These are phyloP conservation scores for Lophius americanus DNA, from an alignment of 2,797 vertebrate species.

Conservation along the genomic window DNA sequence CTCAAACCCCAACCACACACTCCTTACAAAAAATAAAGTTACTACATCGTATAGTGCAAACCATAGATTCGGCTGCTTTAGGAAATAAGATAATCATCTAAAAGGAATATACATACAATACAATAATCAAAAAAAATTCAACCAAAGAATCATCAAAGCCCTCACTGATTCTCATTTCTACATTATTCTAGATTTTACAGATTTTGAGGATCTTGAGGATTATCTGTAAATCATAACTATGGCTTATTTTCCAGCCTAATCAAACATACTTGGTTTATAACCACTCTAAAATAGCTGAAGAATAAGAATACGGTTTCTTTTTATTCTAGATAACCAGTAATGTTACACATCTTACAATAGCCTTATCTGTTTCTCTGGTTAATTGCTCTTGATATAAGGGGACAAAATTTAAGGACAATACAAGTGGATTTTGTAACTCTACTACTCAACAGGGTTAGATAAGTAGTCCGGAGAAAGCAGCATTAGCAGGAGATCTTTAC, in stretches of 20 bases:
- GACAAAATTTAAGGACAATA: conserved; percentile 64
- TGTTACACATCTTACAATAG: conserved; percentile 59
- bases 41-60: conserved; percentile 70
- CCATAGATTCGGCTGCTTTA: conserved; percentile 68
- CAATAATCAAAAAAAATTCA: conserved; percentile 43
- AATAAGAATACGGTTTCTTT: conserved; percentile 53
- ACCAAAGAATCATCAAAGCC: conserved; percentile 56
- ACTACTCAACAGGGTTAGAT: conserved; percentile 61
- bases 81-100: conserved; percentile 57
- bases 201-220: conserved; percentile 57
- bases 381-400: conserved; percentile 68
- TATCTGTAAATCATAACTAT: conserved; percentile 62
- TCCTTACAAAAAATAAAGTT: conserved; percentile 55
- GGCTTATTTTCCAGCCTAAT: conserved; percentile 53
- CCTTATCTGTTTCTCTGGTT: conserved; percentile 58
- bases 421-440: conserved; percentile 59
- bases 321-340: conserved; percentile 61
- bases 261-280: conserved; percentile 54
- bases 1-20: conserved; percentile 48
- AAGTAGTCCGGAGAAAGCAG: conserved; percentile 66
- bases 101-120: conserved; percentile 60
- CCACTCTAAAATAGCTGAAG: conserved; percentile 52
- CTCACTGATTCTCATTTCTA: conserved; percentile 53
- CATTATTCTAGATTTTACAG: conserved; percentile 60
- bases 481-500: conserved; percentile 55